Evolutionary conservation across 2,888 invertebrate species (phyloP).

Genomic region (Rhodophaea formosa): DNA sequence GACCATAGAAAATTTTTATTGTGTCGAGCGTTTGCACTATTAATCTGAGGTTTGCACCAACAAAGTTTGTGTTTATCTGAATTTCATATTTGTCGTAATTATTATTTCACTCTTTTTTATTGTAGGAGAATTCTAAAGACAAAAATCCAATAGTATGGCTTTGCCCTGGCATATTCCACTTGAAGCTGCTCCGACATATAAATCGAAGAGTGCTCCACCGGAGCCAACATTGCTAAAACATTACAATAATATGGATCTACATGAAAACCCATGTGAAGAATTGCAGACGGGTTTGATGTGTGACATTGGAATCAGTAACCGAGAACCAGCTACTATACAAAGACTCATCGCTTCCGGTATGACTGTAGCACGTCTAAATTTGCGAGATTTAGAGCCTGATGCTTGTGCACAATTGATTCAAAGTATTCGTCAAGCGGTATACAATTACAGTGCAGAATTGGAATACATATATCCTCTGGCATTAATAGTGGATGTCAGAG

Average conservation of each 20-base stretch:
- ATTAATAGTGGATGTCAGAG: constrained; percentile 62
- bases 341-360: constrained; percentile 71
- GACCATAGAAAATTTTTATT: no score
- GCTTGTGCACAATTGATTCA: constrained; percentile 67
- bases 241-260: constrained; percentile 57
- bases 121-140: not conserved
- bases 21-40: no score
- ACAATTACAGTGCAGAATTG: constrained; percentile 71
- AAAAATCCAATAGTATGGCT: constrained; percentile 42
- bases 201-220: constrained; percentile 34
- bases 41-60: no score
- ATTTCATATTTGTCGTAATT: no score
- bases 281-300: constrained; percentile 72
- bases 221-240: constrained; percentile 59
- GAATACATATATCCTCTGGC: constrained; percentile 76
- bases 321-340: constrained; percentile 64
- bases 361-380: constrained; percentile 69
- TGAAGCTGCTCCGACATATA: constrained; percentile 48
- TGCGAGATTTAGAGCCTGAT: constrained; percentile 66
- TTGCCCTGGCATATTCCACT: constrained; percentile 73
- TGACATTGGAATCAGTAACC: constrained; percentile 62
- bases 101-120: no score
- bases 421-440: constrained; percentile 71
- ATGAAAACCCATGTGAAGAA: constrained; percentile 66
- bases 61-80: no score